A percentile compares a stretch with the other conserved stretches of the same genome.
phyloP scores from a whole-genome alignment of 2,797 vertebrate genomes.

The Lagorchestes hirsutus region DNA sequence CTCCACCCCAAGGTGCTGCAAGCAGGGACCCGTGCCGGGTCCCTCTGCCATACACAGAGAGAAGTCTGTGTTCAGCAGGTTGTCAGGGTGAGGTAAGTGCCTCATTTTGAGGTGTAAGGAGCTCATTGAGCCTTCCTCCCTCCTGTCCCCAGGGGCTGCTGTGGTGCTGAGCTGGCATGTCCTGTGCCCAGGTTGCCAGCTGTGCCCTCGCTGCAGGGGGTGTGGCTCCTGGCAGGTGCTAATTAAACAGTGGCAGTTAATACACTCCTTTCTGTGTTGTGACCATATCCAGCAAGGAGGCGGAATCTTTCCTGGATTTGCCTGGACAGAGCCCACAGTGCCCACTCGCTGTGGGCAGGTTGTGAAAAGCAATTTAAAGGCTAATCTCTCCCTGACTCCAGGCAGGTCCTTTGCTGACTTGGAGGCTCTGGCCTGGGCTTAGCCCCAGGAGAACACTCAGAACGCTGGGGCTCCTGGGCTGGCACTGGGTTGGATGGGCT shows the following conservation, averaged over 20 bases:
- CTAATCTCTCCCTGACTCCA: background rate
- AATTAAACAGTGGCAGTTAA: background rate
- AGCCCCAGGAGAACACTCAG: background rate
- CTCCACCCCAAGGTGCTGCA: background rate
- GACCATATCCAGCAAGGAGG: background rate
- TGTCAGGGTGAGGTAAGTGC: background rate
- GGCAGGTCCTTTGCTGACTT: background rate
- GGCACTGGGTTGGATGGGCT: background rate
- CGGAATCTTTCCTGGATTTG: constrained; percentile 39
- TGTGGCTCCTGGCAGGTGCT: background rate
- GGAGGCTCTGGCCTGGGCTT: background rate
- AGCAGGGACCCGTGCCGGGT: accelerated
- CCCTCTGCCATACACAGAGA: background rate
- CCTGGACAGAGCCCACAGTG: background rate
- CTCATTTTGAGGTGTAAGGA: background rate
- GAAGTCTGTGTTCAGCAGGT: background rate
- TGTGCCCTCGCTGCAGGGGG: background rate
- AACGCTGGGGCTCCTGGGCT: background rate
- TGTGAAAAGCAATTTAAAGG: background rate
- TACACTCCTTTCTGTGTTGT: background rate
- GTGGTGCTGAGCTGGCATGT: background rate
- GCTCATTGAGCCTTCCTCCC: background rate
- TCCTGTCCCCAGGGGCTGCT: background rate
- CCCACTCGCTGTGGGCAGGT: constrained; percentile 28
- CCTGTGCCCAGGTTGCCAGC: background rate